Base-by-base conservation (phyloP, 1,140 invertebrate species). In the Homalodisca vitripennis region DNA sequence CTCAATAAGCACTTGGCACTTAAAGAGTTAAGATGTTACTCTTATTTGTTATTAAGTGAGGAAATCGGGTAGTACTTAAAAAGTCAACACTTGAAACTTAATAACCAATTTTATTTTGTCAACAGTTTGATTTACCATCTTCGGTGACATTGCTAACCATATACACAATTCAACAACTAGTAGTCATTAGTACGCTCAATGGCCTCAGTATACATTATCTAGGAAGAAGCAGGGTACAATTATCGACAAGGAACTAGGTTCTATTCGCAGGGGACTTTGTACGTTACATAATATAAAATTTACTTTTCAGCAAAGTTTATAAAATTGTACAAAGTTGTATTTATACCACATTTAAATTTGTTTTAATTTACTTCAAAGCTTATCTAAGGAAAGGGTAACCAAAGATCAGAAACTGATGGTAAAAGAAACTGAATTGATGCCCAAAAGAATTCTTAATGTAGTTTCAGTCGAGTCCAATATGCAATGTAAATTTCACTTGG, bases 111-210 rank as follows among this genome's bases (percentile, higher is more conserved):
- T 66, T 66, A 66, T 67, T 67, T 67, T 47, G 10, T 67, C 48
- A 67, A 67, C 65, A 67, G 65, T 67, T 67, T 53, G 31, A 30
- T 67, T 67, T 67, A 67, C 65, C 65, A 67, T 67, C 65, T 47
- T 22, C 22, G 24, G 41, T 46, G 27, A 24, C 32, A n/a, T 6
- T 12, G 24, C 30, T 34, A 64, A n/a, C 62, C n/a, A 22, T 66
- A 48, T 66, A 67, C 48, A 67, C 34, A 51, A 51, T 53, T 53
- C 65, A 67, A 53, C 65, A 53, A 51, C 48, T 67, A 67, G 27
- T 46, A n/a, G 10, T 17, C 14, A 60, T 24, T 6, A 60, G 55
- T 27, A 60, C 29, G 2, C 24, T n/a, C 6, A 53, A 6, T 22
- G 26, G 55, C 14, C 10, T 14, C 26, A 26, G 22, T 60, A 60